Percentiles rank a stretch among this genome's conserved stretches.
These are phyloP conservation scores for Microctonus hyperodae DNA, from an alignment of 2,888 invertebrate species.

Conservation along the genomic window DNA sequence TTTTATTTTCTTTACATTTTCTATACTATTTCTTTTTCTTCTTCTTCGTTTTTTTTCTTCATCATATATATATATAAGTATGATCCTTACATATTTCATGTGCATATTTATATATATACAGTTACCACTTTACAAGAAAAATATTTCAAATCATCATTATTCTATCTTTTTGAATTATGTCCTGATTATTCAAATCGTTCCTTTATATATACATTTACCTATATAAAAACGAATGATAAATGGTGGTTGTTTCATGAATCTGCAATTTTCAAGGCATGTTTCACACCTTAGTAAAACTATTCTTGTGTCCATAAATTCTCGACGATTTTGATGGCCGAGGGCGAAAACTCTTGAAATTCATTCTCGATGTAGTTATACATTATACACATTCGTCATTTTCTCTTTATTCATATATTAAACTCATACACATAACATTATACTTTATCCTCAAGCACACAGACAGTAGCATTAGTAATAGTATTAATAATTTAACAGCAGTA, in stretches of 20 bases:
- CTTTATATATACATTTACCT: background rate
- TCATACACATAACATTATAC: background rate
- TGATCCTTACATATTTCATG: no score
- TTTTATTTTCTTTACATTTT: background rate
- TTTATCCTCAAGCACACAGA: background rate
- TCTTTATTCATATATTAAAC: conserved; percentile 1
- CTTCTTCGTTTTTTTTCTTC: background rate
- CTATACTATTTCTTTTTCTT: background rate
- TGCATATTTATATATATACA: no score
- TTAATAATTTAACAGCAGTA: no score
- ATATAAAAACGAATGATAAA: conserved; percentile 25
- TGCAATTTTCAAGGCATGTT: conserved; percentile 29
- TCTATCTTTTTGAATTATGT: conserved; percentile 29
- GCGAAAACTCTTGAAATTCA: background rate
- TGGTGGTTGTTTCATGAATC: conserved; percentile 27
- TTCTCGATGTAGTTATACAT: no score
- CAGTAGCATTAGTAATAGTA: no score
- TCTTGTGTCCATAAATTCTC: conserved; percentile 17
- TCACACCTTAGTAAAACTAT: conserved; percentile 27
- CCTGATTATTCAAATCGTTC: conserved; percentile 31
- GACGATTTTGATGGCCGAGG: background rate
- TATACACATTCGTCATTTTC: no score
- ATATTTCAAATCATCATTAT: conserved; percentile 30
- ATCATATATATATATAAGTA: no score
- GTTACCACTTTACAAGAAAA: background rate